Base-by-base conservation (phyloP, 2,113 vertebrate species). In the Coreoperca whiteheadi region DNA sequence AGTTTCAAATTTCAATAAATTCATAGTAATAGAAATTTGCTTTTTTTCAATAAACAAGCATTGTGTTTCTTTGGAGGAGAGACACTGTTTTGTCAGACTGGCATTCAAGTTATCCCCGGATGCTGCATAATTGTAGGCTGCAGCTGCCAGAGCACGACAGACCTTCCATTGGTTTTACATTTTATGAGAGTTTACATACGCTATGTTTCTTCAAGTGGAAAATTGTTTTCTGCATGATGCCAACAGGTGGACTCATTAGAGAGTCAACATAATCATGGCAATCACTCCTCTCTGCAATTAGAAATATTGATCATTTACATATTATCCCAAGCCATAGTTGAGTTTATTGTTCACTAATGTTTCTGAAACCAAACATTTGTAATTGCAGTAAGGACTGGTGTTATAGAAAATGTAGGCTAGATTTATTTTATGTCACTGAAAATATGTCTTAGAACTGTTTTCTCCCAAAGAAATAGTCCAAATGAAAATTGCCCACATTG, bases 201-300 rank as follows among this genome's bases (percentile, higher is more conserved):
- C 88, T 74, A 79, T 91, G 93, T 87, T 82, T 90, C 89, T 48
- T 92, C 87, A 91, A 92, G 89, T 91, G 94, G 93, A 94, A 94
- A 94, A 94, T 93, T 92, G 91, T 92, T 93, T 92, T 90, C 93
- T 89, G 84, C 88, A 43, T 88, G 87, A 89, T 77, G 86, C 91
- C 89, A 90, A 93, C 93, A 94, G 93, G 93, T 94, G 93, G 92
- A 91, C 89, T 91, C 89, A 90, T 94, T 91, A 91, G 80, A 86
- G 80, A 93, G 87, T 92, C 89, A 76, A 87, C 89, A 86, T 87
- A 92, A 93, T 93, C 84, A 83, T 86, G 72, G 84, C 86, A 93
- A 91, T 92, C 87, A 82, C 90, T 90, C 70, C 85, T 76, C 87
- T 78, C 88, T 76, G 85, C 91, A 92, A 90, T 92, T 91, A 89